Evolutionary conservation across 2,113 vertebrate species (phyloP).

Genomic region (Apistogramma diplotaenia): DNA sequence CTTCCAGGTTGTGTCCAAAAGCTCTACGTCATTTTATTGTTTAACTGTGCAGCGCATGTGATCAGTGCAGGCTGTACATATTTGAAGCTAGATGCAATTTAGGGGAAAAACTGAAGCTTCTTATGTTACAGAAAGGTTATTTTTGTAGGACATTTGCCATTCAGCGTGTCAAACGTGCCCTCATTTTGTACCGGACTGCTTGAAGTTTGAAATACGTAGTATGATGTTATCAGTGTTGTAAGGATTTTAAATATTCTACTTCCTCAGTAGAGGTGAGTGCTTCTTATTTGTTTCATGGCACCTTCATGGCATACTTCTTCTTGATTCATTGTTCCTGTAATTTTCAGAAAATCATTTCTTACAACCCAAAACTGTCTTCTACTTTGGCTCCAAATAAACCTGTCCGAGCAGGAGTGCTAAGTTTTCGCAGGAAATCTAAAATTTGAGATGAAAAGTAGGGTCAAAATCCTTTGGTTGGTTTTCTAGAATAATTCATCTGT

Average conservation of each 20-base stretch:
- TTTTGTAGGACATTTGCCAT: slow-evolving; percentile 3
- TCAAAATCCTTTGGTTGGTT: not conserved
- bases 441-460: not conserved
- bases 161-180: not conserved
- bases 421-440: slow-evolving; percentile 5
- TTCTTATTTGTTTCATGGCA: slow-evolving; percentile 32
- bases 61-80: not conserved
- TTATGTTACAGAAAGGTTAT: not conserved
- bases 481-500: slow-evolving; percentile 13
- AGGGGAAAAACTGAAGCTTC: not conserved
- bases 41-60: not conserved
- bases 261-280: slow-evolving; percentile 2
- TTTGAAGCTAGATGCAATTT: not conserved
- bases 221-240: not conserved
- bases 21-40: not conserved
- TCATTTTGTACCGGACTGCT: not conserved
- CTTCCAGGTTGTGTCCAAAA: not conserved
- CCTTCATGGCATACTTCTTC: not conserved
- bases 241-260: slow-evolving; percentile 5
- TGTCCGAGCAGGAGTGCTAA: not conserved
- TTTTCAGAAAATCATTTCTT: not conserved
- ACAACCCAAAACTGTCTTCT: not conserved
- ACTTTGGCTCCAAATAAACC: not conserved
- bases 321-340: not conserved
- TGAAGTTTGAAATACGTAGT: slow-evolving; percentile 39